Evolutionary conservation across 2,888 invertebrate species (phyloP).

Genomic region (Drosophila bunnanda): DNA sequence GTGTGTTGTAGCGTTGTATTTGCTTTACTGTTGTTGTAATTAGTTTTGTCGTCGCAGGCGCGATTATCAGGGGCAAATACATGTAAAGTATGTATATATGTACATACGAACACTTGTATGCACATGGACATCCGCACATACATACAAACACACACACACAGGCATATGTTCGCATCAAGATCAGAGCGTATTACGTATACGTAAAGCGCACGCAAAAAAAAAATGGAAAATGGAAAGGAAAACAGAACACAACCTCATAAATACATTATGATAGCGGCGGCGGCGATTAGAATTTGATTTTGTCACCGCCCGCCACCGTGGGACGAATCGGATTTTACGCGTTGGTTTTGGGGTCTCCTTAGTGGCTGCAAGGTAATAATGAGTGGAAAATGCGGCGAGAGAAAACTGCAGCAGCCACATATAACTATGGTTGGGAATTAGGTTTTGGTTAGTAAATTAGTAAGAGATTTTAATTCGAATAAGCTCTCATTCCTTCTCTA

Average conservation of each 20-base stretch:
- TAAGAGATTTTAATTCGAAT: neutral
- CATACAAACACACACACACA: constrained; percentile 4
- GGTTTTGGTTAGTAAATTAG: neutral
- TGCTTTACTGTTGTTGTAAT: constrained; percentile 41
- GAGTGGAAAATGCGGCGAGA: neutral
- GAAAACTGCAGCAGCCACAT: neutral
- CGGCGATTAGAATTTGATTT: constrained; percentile 68
- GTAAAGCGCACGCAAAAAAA: constrained; percentile 18
- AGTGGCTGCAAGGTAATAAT: constrained; percentile 5
- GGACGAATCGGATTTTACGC: constrained; percentile 16
- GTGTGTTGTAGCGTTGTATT: constrained; percentile 25
- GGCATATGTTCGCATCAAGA: constrained; percentile 1
- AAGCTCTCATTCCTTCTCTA: neutral
- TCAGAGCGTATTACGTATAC: constrained; percentile 26
- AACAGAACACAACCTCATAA: constrained; percentile 56
- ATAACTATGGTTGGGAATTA: neutral
- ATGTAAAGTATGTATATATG: neutral
- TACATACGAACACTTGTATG: constrained; percentile 11
- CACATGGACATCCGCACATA: constrained; percentile 15
- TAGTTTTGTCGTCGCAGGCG: constrained; percentile 39
- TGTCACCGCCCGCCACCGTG: constrained; percentile 52
- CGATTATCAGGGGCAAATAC: constrained; percentile 46
- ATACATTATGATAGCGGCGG: constrained; percentile 62
- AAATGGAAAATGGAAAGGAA: neutral
- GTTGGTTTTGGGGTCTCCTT: neutral